Evolutionary conservation across 2,888 invertebrate genomes (phyloP).

Genomic region (Philopedon plagiatum): DNA sequence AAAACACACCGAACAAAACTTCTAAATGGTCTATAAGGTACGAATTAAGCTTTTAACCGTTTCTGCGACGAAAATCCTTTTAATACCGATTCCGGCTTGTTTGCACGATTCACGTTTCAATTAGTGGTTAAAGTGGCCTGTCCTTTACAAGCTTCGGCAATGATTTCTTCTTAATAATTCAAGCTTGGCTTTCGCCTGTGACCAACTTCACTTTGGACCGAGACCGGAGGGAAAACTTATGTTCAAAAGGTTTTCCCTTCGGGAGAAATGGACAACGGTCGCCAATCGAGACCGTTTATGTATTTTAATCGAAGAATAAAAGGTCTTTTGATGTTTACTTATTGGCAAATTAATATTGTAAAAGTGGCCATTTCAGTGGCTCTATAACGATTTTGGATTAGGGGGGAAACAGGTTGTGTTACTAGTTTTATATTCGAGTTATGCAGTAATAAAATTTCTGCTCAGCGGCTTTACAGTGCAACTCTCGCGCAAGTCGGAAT

Average conservation of each 20-base stretch:
- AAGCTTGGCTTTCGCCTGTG: constrained; percentile 59
- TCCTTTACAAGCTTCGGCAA: constrained; percentile 57
- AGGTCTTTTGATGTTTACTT: constrained; percentile 42
- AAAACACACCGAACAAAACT: constrained; percentile 30
- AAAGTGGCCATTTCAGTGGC: not conserved
- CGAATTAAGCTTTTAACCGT: constrained; percentile 49
- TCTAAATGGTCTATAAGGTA: constrained; percentile 41
- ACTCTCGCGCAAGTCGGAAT: too few species aligned
- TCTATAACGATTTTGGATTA: too few species aligned
- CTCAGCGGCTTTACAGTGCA: too few species aligned
- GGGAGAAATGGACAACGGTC: constrained; percentile 61
- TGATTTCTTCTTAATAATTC: constrained; percentile 64
- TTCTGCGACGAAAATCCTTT: constrained; percentile 47
- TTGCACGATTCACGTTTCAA: constrained; percentile 59
- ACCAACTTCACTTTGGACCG: constrained; percentile 53
- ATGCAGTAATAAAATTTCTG: too few species aligned
- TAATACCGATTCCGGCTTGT: constrained; percentile 51
- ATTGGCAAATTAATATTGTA: constrained; percentile 22
- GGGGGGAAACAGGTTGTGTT: too few species aligned
- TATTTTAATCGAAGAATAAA: constrained; percentile 63
- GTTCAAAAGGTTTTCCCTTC: constrained; percentile 60
- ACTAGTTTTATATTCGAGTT: too few species aligned
- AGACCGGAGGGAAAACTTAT: constrained; percentile 53
- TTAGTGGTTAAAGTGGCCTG: constrained; percentile 60
- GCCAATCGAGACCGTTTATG: constrained; percentile 63